A percentile compares a stretch with the other conserved stretches of the same genome.
Conservation (phyloP, 2,797 vertebrate genomes). For the Macrochelys suwanniensis region DNA sequence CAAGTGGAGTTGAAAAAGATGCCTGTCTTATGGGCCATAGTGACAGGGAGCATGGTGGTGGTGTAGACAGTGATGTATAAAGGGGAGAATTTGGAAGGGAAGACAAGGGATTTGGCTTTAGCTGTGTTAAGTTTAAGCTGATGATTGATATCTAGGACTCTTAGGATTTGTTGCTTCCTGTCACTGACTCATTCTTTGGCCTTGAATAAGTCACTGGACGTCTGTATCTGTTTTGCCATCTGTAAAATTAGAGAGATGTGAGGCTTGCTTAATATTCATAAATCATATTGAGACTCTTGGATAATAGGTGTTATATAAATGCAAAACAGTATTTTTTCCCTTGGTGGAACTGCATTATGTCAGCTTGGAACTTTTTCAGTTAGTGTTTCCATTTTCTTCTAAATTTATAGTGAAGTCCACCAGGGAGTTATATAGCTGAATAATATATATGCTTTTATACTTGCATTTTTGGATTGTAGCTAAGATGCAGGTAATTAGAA, state of each 20-base stretch:
- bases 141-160: accelerated
- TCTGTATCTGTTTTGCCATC: not conserved
- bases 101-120: not conserved
- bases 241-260: not conserved
- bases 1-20: not conserved
- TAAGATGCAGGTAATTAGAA: accelerated
- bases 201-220: accelerated
- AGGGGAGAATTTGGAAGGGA: not conserved
- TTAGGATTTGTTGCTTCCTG: not conserved
- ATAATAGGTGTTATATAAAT: not conserved
- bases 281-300: accelerated
- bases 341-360: accelerated
- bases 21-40: accelerated
- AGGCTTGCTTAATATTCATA: not conserved
- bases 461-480: not conserved
- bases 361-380: not conserved
- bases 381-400: accelerated
- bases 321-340: not conserved
- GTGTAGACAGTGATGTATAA: not conserved
- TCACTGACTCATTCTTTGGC: not conserved
- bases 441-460: accelerated
- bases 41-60: not conserved
- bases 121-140: not conserved
- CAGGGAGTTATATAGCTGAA: not conserved
- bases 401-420: not conserved